Base-by-base conservation (phyloP, 2,888 invertebrate genomes). In the Philonicus albiceps region DNA sequence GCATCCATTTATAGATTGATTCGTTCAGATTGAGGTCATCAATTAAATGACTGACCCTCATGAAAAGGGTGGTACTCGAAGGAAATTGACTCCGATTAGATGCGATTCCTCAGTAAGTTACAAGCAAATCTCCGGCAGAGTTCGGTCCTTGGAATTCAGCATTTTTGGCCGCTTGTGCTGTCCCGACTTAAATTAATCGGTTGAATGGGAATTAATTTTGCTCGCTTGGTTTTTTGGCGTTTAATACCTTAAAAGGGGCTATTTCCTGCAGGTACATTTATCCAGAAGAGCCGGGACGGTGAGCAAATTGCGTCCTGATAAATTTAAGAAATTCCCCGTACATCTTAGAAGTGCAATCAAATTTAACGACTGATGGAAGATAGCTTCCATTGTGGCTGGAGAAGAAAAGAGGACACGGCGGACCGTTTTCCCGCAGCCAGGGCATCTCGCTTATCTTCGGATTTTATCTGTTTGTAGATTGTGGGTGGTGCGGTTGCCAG, bases 341-440 rank as follows among this genome's bases (percentile, higher is more conserved):
- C 31, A 55, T 83, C 37, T 83, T 72, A 72, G 34, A 64, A 55
- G 22, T 37, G 83, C 83, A 83, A 83, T 83, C 83, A 83, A 83
- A 83, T 34, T 83, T 83, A 83, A 83, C 83, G 83, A 83, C 83
- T 83, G 83, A 83, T 83, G 72, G 83, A 6, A 83, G 83, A 83
- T 83, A 83, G 49, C 72, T 83, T 11, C 55, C n/a, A 72, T 64
- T 83, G 83, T 83, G 22, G 64, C 22, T 55, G 72, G 72, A 64
- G 55, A 83, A 27, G 34, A 49, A 80, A 80, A 37, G 37, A 37
- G 83, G 83, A 31, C 55, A 19, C 22, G 22, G 55, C 53, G 40
- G 0, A 16, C 49, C 16, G 8, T 22, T 22, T 64, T 64, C 64
- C 64, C 22, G 64, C 22, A 64, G 11, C 22, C 27, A 11, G 64